Percentiles rank a stretch among this genome's conserved stretches.
Evolutionary conservation across 1,140 invertebrate genomes (phyloP).

Genomic region (Cephus cinctus): DNA sequence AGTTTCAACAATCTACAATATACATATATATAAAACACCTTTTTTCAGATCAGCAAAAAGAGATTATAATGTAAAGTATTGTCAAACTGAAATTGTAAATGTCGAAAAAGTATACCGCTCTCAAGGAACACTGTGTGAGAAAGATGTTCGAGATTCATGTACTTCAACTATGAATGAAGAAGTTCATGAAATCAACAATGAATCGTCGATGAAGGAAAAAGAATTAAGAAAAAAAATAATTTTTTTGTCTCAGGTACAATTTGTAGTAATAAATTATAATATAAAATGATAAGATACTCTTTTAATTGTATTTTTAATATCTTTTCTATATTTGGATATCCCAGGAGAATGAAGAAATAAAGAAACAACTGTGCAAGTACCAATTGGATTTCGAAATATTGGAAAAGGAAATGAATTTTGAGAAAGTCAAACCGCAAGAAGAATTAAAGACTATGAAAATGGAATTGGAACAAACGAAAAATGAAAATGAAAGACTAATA

Average conservation of each 20-base stretch:
- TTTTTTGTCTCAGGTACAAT: too few species aligned
- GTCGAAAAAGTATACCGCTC: not conserved
- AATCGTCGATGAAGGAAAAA: too few species aligned
- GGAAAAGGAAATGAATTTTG: slow-evolving; percentile 30
- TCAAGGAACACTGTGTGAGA: not conserved
- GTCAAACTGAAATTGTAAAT: not conserved
- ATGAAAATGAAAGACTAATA: slow-evolving; percentile 21
- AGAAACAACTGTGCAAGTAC: slow-evolving; percentile 26
- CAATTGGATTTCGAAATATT: slow-evolving; percentile 35
- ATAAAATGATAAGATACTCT: too few species aligned
- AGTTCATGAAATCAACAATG: too few species aligned
- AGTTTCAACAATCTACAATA: not conserved
- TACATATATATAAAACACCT: not conserved
- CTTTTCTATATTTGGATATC: too few species aligned
- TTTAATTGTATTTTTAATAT: too few species aligned
- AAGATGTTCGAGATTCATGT: not conserved
- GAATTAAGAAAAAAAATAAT: slow-evolving; percentile 19
- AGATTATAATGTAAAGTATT: not conserved
- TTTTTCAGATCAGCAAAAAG: not conserved
- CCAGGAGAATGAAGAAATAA: slow-evolving; percentile 30
- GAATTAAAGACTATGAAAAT: slow-evolving; percentile 19
- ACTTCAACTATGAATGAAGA: too few species aligned
- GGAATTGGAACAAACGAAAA: slow-evolving; percentile 11
- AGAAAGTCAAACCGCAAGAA: slow-evolving; percentile 8
- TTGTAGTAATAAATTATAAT: too few species aligned